phyloP scores from a whole-genome alignment of 2,113 vertebrate species.

The Ciconia stormi region DNA sequence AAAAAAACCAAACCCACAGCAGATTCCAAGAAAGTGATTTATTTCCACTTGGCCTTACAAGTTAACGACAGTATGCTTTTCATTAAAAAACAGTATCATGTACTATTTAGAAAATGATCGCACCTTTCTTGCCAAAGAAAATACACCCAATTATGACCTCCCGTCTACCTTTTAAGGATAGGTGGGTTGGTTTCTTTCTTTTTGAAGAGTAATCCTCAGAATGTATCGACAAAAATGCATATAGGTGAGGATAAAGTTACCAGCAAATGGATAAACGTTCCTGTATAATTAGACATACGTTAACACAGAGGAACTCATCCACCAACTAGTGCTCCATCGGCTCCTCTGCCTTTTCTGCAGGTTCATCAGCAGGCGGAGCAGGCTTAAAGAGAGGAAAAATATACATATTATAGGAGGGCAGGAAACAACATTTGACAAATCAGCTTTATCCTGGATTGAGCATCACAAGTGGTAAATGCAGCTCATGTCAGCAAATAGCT shows the following conservation, averaged over 20 bases:
- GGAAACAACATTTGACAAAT: not conserved
- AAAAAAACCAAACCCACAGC: not conserved
- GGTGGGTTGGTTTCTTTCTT: slow-evolving; percentile 31
- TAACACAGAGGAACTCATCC: slow-evolving; percentile 21
- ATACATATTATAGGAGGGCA: not conserved
- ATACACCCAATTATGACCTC: slow-evolving; percentile 11
- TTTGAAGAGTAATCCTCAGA: slow-evolving; percentile 50
- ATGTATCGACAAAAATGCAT: slow-evolving; percentile 3
- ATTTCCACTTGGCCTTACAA: slow-evolving; percentile 72
- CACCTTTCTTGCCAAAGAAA: slow-evolving; percentile 60
- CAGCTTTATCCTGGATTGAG: not conserved
- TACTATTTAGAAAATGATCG: slow-evolving; percentile 74
- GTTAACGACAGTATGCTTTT: slow-evolving; percentile 71
- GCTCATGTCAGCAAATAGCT: not conserved
- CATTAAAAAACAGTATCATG: slow-evolving; percentile 72
- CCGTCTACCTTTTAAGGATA: slow-evolving; percentile 28
- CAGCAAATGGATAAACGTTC: slow-evolving; percentile 33
- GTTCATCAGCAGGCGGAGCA: slow-evolving; percentile 82
- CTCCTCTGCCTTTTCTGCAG: slow-evolving; percentile 83
- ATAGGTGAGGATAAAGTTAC: slow-evolving; percentile 56
- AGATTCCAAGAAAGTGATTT: slow-evolving; percentile 66
- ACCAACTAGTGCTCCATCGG: slow-evolving; percentile 92
- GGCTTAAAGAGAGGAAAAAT: slow-evolving; percentile 64
- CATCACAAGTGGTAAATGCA: accelerated
- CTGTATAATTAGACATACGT: slow-evolving; percentile 1